phyloP scores from a whole-genome alignment of 2,113 vertebrate genomes.

The Pogonocichla stellata region DNA sequence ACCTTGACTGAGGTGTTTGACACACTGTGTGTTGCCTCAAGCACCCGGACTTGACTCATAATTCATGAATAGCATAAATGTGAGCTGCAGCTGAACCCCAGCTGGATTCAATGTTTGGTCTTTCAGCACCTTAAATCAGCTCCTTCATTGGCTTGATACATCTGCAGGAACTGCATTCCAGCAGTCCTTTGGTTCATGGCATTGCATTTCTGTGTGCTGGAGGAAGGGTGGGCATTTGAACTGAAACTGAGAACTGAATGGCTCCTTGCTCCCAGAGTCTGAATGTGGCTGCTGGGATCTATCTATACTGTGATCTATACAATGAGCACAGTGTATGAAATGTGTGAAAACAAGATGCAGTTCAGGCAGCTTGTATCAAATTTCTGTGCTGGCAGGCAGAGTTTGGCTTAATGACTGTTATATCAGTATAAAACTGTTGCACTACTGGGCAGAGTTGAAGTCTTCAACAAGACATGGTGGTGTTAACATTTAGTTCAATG shows the following conservation, averaged over 20 bases:
- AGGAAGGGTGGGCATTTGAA: background rate
- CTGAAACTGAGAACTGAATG: background rate
- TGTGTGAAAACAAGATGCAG: background rate
- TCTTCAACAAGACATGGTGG: background rate
- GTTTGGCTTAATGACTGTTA: background rate
- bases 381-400: slow-evolving; percentile 11
- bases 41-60: background rate
- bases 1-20: background rate
- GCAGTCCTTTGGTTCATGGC: background rate
- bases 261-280: background rate
- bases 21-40: background rate
- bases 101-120: background rate
- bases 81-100: background rate
- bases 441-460: background rate
- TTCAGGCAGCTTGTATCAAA: background rate
- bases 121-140: background rate
- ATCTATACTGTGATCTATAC: background rate
- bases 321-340: slow-evolving; percentile 23
- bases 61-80: background rate
- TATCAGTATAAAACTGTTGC: slow-evolving; percentile 28
- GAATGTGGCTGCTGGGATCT: background rate
- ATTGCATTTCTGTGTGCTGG: background rate
- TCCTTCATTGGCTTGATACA: background rate
- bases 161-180: background rate
- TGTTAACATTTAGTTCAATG: background rate